Evolutionary conservation across 2,797 vertebrate species (phyloP).

Genomic region (Hoplostethus mediterraneus): DNA sequence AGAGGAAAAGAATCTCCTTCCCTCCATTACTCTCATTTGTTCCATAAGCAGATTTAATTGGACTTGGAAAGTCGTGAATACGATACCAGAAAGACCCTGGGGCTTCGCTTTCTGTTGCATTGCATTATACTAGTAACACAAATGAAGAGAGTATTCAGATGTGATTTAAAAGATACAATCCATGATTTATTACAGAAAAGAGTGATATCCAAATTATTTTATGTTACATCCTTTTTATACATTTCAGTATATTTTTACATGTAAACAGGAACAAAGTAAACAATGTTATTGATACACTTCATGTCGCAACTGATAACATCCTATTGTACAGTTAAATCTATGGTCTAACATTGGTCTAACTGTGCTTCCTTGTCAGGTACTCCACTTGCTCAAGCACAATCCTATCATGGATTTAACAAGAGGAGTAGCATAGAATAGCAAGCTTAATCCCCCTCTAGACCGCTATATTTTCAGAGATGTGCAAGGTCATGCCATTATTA

Average conservation of each 20-base stretch:
- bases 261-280: slow-evolving; percentile 89
- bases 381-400: slow-evolving; percentile 61
- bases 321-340: slow-evolving; percentile 75
- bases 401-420: slow-evolving; percentile 36
- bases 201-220: slow-evolving; percentile 87
- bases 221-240: slow-evolving; percentile 80
- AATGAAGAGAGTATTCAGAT: slow-evolving; percentile 41
- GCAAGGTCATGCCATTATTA: slow-evolving; percentile 77
- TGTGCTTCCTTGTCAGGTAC: slow-evolving; percentile 65
- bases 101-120: slow-evolving; percentile 12
- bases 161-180: slow-evolving; percentile 82
- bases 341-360: slow-evolving; percentile 39
- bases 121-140: slow-evolving; percentile 3
- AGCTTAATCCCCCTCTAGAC: slow-evolving; percentile 51
- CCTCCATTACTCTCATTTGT: slow-evolving; percentile 37
- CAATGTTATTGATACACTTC: slow-evolving; percentile 80
- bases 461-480: slow-evolving; percentile 67
- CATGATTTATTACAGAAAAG: slow-evolving; percentile 90
- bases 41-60: slow-evolving; percentile 53
- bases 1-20: slow-evolving; percentile 33
- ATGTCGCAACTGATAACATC: slow-evolving; percentile 69
- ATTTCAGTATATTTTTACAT: slow-evolving; percentile 82
- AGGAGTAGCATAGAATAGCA: slow-evolving; percentile 55
- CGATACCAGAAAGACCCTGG: slow-evolving; percentile 11
- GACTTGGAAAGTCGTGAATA: slow-evolving; percentile 25